Evolutionary conservation across 2,797 vertebrate genomes (phyloP), one percentile per base, ranked within the genome.

Genomic region (Tamandua tetradactyla): DNA sequence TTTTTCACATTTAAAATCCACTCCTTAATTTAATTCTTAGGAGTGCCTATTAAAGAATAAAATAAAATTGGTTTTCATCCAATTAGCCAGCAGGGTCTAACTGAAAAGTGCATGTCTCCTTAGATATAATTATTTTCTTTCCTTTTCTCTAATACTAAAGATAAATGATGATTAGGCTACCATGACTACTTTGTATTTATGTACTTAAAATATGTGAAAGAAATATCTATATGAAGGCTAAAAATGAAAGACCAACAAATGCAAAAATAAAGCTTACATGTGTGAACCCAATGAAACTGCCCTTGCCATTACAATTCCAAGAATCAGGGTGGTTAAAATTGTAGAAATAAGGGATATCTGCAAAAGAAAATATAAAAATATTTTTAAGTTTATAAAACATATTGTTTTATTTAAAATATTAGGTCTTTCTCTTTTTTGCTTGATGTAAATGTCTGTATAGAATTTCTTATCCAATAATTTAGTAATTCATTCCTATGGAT

Each of bases 311-410:
- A 99, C 98, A 93, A 98, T 98, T 94, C 99, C 91, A 97, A 99
- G 97, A 97, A 99, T 99, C 96, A 97, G 94, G 83, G 98, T 18
- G 11, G 99, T 99, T 98, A 99, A 98, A 97, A 99, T 94, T 97
- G 99, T 98, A 62, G 99, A 99, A 96, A 99, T 93, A 95, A 99
- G 97, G 87, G 99, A 99, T 62, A 99, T 97, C 99, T 99, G 97
- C 20, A 96, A 97, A 97, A 57, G 76, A 94, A 91, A 89, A 91
- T 27, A 2, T 88, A 96, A 97, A 89, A 1, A 93, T 9, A 0
- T 76, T 8, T 40, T 95, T 44, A 96, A 96, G 37, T 89, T 74
- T 79, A 68, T 25, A 25, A 74, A n/a, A 55, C 18, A 80, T 32
- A 88, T 44, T 82, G 92, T 71, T 92, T 44, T 82, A 93, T 68